Evolutionary conservation across 2,797 vertebrate genomes (phyloP), one percentile per base, ranked within the genome.

Genomic region (Cuculus canorus): DNA sequence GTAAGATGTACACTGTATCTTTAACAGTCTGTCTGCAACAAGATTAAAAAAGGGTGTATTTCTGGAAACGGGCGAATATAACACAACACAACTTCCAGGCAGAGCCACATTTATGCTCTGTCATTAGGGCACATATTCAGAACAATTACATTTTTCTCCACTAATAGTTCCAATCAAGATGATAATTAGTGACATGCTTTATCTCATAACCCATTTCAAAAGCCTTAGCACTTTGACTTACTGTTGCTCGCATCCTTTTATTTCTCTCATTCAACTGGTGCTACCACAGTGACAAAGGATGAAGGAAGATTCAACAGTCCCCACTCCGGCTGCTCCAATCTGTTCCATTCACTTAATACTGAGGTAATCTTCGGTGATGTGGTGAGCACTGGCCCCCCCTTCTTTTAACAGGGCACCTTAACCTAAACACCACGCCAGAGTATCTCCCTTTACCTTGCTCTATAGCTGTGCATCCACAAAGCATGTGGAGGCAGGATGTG

Each of bases 241-340:
- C 99, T 98, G 98, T 99, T 97, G 98, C 98, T 98, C 98, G 98
- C 98, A 99, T 99, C 96, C 98, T 98, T 98, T 97, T 95, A 96
- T 96, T 97, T 98, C 93, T 98, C 97, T 98, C 98, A 98, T 98
- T 98, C 98, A 99, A 97, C 97, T 98, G 97, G 97, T 96, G 97
- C 97, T 98, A 96, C 92, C 98, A 97, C 97, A 96, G 96, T 97
- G 96, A 96, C 87, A 97, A 96, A 90, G 81, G 95, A 88, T 96
- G 94, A 96, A 96, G 63, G 90, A 95, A 97, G 95, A 97, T 94
- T 94, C 93, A 96, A 88, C 88, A 97, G 95, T 91, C 97, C 94
- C 95, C 96, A 82, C 86, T 93, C 89, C 94, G 11, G 92, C 95
- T 93, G 94, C 95, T 97, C 89, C 95, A 96, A 66, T 95, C 91